Evolutionary conservation across 2,888 invertebrate species (phyloP), one percentile per base, ranked within the genome.

Genomic region (Tiliacea aurago): DNA sequence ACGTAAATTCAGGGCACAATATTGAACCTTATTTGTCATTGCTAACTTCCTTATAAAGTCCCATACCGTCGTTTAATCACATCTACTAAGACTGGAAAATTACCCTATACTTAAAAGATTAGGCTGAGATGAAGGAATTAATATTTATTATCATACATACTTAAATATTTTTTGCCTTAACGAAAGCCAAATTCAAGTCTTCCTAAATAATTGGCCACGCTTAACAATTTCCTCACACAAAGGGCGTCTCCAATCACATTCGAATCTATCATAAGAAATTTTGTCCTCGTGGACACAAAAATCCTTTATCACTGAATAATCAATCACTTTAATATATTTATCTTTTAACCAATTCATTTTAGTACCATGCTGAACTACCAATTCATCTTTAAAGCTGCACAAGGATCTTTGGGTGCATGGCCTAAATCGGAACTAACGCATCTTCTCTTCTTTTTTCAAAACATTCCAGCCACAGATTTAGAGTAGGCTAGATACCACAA

Each of bases 21-120:
- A 74, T 76, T 76, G 81, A 78, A 87, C 84, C 86, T 81, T 86
- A 79, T 85, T 76, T 81, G 85, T 74, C 37, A 73, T n/a, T 23
- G 15, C 33, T 13, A 72, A n/a, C n/a, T 51, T 18, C 37, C 3
- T 37, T 4, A 13, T 18, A 51, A 70, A 33, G 13, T 49, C 43
- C 28, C 33, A 23, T 45, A 33, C 9, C 2, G 9, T n/a, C 18
- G 5, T 47, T 33, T 15, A 37, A 51, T 45, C 20, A 43, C 15
- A 11, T 47, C 15, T 41, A 49, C 56, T 76, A 20, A 20, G 7
- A 78, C n/a, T 71, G 72, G 72, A 15, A 47, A 53, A 6, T 7
- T 33, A 72, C 4, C n/a, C 45, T 53, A 78, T 28, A 53, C 45
- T 58, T 28, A 28, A n/a, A 37, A 41, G 41, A n/a, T n/a, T 20